A percentile compares a stretch with the other conserved stretches of the same genome.
Evolutionary conservation across 2,113 vertebrate species (phyloP).

Genomic region (Sphyrna mokarran): DNA sequence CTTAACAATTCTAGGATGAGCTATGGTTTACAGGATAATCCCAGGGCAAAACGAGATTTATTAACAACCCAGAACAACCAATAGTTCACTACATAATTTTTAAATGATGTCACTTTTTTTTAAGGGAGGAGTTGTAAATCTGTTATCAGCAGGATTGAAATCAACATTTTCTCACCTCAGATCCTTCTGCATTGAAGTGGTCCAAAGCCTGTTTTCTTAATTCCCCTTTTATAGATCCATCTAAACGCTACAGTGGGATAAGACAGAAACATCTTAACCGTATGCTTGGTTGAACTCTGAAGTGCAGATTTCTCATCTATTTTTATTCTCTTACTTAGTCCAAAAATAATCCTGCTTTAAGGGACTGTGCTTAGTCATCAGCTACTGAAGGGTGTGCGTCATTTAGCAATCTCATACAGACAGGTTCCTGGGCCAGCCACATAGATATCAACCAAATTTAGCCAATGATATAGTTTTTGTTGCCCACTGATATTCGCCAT

Average conservation of each 20-base stretch:
- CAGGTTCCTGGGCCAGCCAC: neutral
- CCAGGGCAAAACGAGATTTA: neutral
- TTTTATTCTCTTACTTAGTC: slow-evolving; percentile 43
- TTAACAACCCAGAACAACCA: neutral
- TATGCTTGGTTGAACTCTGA: neutral
- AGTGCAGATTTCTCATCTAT: slow-evolving; percentile 3
- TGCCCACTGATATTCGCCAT: neutral
- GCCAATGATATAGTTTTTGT: neutral
- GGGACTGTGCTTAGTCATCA: slow-evolving; percentile 33
- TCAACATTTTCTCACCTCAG: slow-evolving; percentile 70
- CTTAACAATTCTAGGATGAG: neutral
- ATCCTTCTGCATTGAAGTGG: slow-evolving; percentile 97
- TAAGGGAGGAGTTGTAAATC: neutral
- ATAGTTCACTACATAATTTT: neutral
- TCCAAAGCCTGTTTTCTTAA: slow-evolving; percentile 95
- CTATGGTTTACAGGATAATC: neutral
- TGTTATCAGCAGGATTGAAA: neutral
- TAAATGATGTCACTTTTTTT: too few relatives aligned
- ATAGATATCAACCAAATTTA: neutral
- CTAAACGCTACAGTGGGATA: slow-evolving; percentile 73
- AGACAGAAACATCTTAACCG: slow-evolving; percentile 38
- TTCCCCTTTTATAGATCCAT: slow-evolving; percentile 96
- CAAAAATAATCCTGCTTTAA: slow-evolving; percentile 23
- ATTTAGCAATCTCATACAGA: neutral
- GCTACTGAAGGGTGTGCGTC: neutral